Percentiles rank a stretch among this genome's conserved stretches.
Conservation (phyloP, 2,888 invertebrate genomes). For the Crepidodera aurea region DNA sequence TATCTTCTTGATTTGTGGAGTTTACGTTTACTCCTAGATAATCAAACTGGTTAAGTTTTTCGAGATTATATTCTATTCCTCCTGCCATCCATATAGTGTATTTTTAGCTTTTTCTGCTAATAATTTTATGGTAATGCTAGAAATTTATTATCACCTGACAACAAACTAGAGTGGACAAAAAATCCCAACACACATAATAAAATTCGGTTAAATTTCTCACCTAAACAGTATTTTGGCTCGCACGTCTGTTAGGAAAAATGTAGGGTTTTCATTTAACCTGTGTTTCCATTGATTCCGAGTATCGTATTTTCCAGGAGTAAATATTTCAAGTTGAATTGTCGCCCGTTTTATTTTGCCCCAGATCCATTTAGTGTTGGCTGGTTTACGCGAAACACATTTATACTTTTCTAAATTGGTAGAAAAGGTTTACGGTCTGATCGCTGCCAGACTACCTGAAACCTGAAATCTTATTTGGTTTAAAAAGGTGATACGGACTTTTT, state of each 20-base stretch:
- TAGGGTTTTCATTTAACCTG: slow-evolving; percentile 9
- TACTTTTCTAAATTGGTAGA: slow-evolving; percentile 23
- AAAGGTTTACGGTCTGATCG: slow-evolving; percentile 19
- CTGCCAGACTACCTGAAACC: not conserved
- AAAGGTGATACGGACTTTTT: not conserved
- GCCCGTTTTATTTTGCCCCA: slow-evolving; percentile 27
- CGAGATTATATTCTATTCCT: too few species aligned
- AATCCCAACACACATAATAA: too few species aligned
- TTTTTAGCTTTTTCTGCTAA: too few species aligned
- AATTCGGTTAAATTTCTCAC: not conserved
- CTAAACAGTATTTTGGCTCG: not conserved
- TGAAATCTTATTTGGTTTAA: not conserved
- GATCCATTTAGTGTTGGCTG: slow-evolving; percentile 31
- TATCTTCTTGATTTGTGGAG: too few species aligned
- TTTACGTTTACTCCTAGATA: too few species aligned
- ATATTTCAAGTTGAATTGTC: slow-evolving; percentile 36
- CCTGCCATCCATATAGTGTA: too few species aligned
- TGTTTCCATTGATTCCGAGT: slow-evolving; percentile 21
- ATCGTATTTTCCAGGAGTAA: slow-evolving; percentile 36
- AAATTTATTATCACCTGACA: too few species aligned
- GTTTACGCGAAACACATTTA: slow-evolving; percentile 23
- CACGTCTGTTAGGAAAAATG: not conserved
- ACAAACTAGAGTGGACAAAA: too few species aligned
- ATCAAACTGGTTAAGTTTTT: too few species aligned
- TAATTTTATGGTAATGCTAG: too few species aligned